These are phyloP conservation scores for Aptenodytes forsteri DNA, from an alignment of 2,113 vertebrate genomes.

Conservation along the genomic window DNA sequence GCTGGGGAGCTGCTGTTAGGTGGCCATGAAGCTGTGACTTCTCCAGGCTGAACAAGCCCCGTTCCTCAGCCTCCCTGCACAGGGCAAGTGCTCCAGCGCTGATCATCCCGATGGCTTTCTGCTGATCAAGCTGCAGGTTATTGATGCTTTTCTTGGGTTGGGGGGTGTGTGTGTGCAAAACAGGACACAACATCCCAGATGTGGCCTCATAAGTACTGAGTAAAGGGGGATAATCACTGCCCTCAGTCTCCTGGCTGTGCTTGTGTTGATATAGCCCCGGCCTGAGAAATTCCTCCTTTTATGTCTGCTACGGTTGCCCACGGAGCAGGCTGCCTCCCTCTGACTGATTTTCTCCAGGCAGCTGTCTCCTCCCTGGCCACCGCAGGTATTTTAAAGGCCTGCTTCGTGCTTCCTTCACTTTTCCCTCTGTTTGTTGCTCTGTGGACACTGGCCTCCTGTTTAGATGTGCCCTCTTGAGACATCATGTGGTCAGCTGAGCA, in stretches of 20 bases:
- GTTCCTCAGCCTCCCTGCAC: background rate
- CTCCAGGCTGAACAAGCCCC: background rate
- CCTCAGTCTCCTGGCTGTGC: background rate
- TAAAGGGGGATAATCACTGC: background rate
- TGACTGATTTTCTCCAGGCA: background rate
- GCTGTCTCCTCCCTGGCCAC: background rate
- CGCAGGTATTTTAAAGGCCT: background rate
- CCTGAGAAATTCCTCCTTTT: background rate
- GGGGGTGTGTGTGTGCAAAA: background rate
- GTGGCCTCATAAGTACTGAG: background rate
- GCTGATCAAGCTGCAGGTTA: background rate
- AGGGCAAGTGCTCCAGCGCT: background rate
- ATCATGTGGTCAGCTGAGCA: background rate
- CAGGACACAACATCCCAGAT: background rate
- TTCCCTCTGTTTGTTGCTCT: background rate
- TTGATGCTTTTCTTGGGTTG: background rate
- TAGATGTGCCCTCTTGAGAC: background rate
- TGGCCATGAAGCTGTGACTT: background rate
- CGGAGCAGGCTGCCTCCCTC: background rate
- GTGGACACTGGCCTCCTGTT: background rate
- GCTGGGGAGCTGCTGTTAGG: background rate
- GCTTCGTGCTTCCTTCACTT: background rate
- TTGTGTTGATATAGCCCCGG: background rate
- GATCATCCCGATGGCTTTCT: background rate
- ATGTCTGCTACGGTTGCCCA: background rate